Percentiles rank a stretch among this genome's conserved stretches.
These are phyloP conservation scores for Epinotia ramella DNA, from an alignment of 2,888 invertebrate species.

Conservation along the genomic window DNA sequence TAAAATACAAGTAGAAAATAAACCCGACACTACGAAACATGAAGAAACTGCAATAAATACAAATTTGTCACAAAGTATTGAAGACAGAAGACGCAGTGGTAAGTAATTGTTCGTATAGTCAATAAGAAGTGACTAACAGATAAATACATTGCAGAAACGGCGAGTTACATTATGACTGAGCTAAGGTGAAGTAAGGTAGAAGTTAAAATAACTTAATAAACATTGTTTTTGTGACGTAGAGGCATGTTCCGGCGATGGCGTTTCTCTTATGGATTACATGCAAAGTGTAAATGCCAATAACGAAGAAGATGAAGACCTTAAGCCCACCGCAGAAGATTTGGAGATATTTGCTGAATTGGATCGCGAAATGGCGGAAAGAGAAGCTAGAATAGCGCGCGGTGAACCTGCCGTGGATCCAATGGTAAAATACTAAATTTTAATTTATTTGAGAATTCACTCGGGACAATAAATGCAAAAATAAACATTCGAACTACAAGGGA, in stretches of 20 bases:
- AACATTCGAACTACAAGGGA: too few relatives aligned
- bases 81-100: conserved; percentile 53
- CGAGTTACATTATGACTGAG: neutral
- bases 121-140: neutral
- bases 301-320: conserved; percentile 62
- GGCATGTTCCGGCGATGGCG: conserved; percentile 61
- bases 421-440: conserved; percentile 51
- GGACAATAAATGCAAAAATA: too few relatives aligned
- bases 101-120: neutral
- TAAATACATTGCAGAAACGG: too few relatives aligned
- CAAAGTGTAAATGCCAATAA: conserved; percentile 55
- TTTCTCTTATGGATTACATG: conserved; percentile 68
- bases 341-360: conserved; percentile 78
- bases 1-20: conserved; percentile 37
- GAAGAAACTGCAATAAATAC: conserved; percentile 43
- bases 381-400: conserved; percentile 76
- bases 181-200: neutral
- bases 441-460: too few relatives aligned
- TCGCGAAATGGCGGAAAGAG: conserved; percentile 67
- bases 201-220: neutral
- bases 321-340: conserved; percentile 74
- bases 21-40: neutral
- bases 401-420: conserved; percentile 77
- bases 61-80: conserved; percentile 45
- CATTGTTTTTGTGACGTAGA: conserved; percentile 22